Percentiles rank a stretch among this genome's conserved stretches.
Conservation (phyloP, 2,888 invertebrate genomes). For the Phania funesta region DNA sequence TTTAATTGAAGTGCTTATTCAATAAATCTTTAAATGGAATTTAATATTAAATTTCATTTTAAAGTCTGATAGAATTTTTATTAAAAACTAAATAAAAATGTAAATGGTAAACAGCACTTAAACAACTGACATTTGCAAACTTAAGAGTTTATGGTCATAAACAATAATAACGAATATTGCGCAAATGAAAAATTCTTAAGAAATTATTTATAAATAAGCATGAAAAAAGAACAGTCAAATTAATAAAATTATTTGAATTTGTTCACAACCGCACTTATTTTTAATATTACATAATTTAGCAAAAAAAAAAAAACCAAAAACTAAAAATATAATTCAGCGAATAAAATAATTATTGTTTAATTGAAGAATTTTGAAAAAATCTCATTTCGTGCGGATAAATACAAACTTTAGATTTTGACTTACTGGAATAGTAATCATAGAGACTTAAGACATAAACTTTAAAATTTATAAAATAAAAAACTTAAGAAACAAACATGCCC, state of each 20-base stretch:
- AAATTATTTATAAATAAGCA: neutral
- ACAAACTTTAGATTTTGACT: too few relatives aligned
- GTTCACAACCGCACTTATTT: neutral
- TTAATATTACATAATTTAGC: neutral
- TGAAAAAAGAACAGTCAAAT: neutral
- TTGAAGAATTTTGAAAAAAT: too few relatives aligned
- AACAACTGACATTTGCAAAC: constrained; percentile 64
- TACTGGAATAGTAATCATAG: too few relatives aligned
- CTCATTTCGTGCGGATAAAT: too few relatives aligned
- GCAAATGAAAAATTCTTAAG: constrained; percentile 37
- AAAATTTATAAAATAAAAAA: too few relatives aligned
- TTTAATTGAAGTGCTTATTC: neutral
- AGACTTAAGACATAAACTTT: too few relatives aligned
- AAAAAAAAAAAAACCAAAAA: neutral
- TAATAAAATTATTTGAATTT: constrained; percentile 27
- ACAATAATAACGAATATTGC: constrained; percentile 42
- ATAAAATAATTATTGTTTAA: too few relatives aligned
- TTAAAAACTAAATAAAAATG: constrained; percentile 19
- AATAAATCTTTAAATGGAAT: constrained; percentile 19
- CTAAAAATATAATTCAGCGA: too few relatives aligned
- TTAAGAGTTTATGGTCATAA: constrained; percentile 52
- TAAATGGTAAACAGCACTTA: constrained; percentile 54
- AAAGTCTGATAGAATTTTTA: constrained; percentile 51
- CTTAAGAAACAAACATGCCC: too few relatives aligned
- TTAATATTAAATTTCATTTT: constrained; percentile 52